Conservation (phyloP, 2,888 invertebrate species). For the Eilema caniola region DNA sequence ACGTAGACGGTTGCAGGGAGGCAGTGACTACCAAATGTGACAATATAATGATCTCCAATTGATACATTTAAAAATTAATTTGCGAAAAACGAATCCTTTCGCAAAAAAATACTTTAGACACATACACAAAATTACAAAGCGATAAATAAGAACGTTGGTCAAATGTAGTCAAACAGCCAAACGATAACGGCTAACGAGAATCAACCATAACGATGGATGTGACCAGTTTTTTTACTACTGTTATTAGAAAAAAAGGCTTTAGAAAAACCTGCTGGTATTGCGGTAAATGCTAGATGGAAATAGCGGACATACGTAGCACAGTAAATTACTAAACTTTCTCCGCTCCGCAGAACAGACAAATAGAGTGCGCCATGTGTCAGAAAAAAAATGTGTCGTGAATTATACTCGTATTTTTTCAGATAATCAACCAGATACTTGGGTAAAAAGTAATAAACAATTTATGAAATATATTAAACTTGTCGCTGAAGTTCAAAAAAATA, state of each 20-base stretch:
- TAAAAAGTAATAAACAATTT: too few species aligned
- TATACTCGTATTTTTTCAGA: not conserved
- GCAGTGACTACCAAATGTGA: not conserved
- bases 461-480: too few species aligned
- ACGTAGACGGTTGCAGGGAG: not conserved
- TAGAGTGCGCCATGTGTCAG: conserved; percentile 5
- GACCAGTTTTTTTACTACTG: not conserved
- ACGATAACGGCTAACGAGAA: not conserved
- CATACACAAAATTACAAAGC: too few species aligned
- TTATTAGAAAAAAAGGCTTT: conserved; percentile 49
- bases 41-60: too few species aligned
- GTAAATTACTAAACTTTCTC: conserved; percentile 64
- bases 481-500: too few species aligned
- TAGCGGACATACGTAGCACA: conserved; percentile 47
- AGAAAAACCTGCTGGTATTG: conserved; percentile 58
- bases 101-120: not conserved
- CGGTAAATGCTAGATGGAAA: conserved; percentile 26
- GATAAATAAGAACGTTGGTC: not conserved
- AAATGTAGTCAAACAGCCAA: not conserved
- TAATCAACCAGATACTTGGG: not conserved
- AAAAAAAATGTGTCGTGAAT: conserved; percentile 52
- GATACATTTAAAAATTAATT: not conserved
- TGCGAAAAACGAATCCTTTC: too few species aligned
- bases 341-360: conserved; percentile 39
- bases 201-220: not conserved